These are phyloP conservation scores for Proctacanthus coquilletti DNA, from an alignment of 1,140 invertebrate species.

Conservation along the genomic window DNA sequence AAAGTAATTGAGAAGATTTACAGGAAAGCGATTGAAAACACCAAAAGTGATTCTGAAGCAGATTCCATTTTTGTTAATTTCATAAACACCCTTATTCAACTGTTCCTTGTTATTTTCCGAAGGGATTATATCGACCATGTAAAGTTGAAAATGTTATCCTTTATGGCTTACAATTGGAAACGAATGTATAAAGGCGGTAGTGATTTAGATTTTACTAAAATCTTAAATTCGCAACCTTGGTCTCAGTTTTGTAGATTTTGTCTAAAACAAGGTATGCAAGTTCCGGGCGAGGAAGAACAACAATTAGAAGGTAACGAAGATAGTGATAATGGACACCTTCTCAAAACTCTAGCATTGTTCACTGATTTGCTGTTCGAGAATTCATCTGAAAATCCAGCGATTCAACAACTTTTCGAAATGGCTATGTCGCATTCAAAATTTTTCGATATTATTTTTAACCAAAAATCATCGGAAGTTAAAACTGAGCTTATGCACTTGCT, in stretches of 20 bases:
- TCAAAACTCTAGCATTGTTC: constrained; percentile 38
- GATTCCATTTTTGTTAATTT: constrained; percentile 35
- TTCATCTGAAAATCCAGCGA: constrained; percentile 30
- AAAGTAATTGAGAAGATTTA: constrained; percentile 36
- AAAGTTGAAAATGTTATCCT: constrained; percentile 16
- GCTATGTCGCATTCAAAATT: constrained; percentile 58
- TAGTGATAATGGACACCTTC: constrained; percentile 28
- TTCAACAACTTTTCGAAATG: constrained; percentile 48
- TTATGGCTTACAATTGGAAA: constrained; percentile 20
- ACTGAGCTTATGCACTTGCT: constrained; percentile 43
- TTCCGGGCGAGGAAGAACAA: constrained; percentile 22
- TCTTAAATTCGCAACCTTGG: constrained; percentile 39
- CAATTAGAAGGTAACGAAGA: constrained; percentile 12
- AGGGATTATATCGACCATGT: constrained; percentile 24
- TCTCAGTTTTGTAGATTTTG: constrained; percentile 46
- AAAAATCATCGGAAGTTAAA: constrained; percentile 34
- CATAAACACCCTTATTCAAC: constrained; percentile 36
- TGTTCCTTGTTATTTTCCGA: constrained; percentile 37
- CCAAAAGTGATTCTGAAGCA: constrained; percentile 20
- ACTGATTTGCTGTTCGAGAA: constrained; percentile 41
- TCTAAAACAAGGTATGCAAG: constrained; percentile 46
- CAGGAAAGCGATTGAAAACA: constrained; percentile 28
- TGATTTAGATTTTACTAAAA: constrained; percentile 25
- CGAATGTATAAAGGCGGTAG: background rate
- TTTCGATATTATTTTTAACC: constrained; percentile 43